Evolutionary conservation across 2,888 invertebrate species (phyloP).

Genomic region (Nymphalis polychloros): DNA sequence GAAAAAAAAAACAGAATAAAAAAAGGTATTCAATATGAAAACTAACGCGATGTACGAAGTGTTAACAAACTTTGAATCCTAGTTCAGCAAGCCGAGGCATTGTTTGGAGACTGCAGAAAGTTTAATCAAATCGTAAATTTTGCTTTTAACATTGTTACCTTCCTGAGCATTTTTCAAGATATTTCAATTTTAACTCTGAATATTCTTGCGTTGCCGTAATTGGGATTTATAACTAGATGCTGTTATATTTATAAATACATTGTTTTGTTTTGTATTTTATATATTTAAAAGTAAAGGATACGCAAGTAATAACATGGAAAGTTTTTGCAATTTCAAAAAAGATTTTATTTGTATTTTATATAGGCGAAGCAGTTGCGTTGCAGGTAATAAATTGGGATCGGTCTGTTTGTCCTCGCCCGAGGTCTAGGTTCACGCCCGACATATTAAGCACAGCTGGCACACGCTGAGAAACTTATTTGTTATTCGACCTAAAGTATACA

Average conservation of each 20-base stretch:
- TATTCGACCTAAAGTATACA: slow-evolving; percentile 40
- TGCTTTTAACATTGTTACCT: slow-evolving; percentile 23
- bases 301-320: not conserved
- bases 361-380: slow-evolving; percentile 45
- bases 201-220: not conserved
- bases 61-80: slow-evolving; percentile 37
- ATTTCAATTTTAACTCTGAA: slow-evolving; percentile 15
- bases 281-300: not conserved
- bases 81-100: slow-evolving; percentile 27
- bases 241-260: not conserved
- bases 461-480: slow-evolving; percentile 50
- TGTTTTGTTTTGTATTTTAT: not conserved
- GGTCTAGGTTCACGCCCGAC: slow-evolving; percentile 25
- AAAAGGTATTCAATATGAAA: slow-evolving; percentile 36
- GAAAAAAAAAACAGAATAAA: slow-evolving; percentile 31
- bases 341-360: slow-evolving; percentile 26
- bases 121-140: slow-evolving; percentile 28
- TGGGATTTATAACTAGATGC: not conserved
- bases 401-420: slow-evolving; percentile 27
- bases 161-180: slow-evolving; percentile 25
- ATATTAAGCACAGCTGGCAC: slow-evolving; percentile 57
- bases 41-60: slow-evolving; percentile 31
- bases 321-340: not conserved
- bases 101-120: slow-evolving; percentile 25
- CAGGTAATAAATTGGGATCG: slow-evolving; percentile 38